phyloP scores from a whole-genome alignment of 2,797 vertebrate species.

The Mormyrops attenuatus region DNA sequence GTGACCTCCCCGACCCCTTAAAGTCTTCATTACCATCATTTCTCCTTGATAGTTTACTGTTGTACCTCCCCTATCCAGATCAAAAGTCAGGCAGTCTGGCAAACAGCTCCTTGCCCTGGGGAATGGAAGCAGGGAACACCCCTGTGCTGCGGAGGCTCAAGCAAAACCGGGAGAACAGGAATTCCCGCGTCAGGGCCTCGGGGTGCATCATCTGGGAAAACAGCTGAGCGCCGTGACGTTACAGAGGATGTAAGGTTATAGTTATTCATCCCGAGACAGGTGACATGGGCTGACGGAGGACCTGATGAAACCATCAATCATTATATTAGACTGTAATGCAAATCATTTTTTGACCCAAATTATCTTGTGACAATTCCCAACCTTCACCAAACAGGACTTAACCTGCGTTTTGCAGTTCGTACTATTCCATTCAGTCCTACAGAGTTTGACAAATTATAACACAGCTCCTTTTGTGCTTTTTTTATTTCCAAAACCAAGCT shows the following conservation, averaged over 20 bases:
- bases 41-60: not conserved
- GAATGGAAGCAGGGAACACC: slow-evolving; percentile 31
- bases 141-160: slow-evolving; percentile 62
- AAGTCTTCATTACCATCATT: not conserved
- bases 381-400: not conserved
- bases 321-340: not conserved
- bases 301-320: not conserved
- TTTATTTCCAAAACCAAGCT: not conserved
- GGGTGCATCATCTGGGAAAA: slow-evolving; percentile 42
- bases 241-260: not conserved
- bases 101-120: slow-evolving; percentile 39
- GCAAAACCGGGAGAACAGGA: slow-evolving; percentile 62
- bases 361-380: not conserved
- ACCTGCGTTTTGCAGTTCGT: not conserved
- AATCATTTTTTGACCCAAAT: not conserved
- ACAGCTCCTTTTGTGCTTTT: not conserved
- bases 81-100: slow-evolving; percentile 21
- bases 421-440: not conserved
- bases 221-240: slow-evolving; percentile 16
- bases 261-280: not conserved
- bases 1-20: not conserved
- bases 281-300: not conserved
- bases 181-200: slow-evolving; percentile 58
- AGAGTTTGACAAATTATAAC: not conserved
- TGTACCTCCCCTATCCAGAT: slow-evolving; percentile 20